A percentile compares a stretch with the other conserved stretches of the same genome.
Evolutionary conservation across 2,888 invertebrate genomes (phyloP).

Genomic region (Aporophyla nigra): DNA sequence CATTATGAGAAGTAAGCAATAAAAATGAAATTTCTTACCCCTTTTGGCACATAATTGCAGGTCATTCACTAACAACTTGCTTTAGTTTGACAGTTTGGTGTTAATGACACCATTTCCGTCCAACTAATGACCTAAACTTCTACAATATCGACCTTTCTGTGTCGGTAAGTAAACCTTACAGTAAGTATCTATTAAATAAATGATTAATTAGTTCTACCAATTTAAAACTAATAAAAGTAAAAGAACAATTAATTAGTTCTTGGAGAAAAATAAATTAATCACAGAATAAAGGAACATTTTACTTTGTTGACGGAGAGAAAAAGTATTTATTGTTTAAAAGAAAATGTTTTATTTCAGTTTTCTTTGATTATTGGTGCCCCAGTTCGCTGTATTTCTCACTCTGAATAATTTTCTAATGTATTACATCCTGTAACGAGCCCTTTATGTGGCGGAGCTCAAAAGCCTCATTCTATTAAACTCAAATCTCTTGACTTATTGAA

Average conservation of each 20-base stretch:
- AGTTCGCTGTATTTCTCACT: constrained; percentile 4
- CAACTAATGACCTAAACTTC: constrained; percentile 39
- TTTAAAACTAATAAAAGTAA: neutral
- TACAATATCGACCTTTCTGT: neutral
- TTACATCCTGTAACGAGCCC: constrained; percentile 33
- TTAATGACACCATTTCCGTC: constrained; percentile 20
- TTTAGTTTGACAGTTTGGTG: constrained; percentile 15
- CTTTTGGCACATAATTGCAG: constrained; percentile 7
- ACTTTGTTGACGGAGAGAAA: neutral
- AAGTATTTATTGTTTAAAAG: neutral
- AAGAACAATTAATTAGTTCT: neutral
- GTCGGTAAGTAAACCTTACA: neutral
- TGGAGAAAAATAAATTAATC: neutral
- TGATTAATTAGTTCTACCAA: constrained; percentile 1
- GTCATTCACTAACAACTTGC: constrained; percentile 8
- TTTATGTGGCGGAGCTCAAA: constrained; percentile 35
- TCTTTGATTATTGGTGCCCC: constrained; percentile 13
- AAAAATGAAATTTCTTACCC: too few species aligned
- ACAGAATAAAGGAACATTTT: neutral
- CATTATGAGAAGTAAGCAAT: neutral
- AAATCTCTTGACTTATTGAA: constrained; percentile 47
- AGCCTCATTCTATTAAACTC: constrained; percentile 29
- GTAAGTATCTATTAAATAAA: neutral
- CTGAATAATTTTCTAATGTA: constrained; percentile 44
- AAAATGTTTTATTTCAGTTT: constrained; percentile 13